Conservation (phyloP, 1,140 invertebrate species). For the Drosophila equinoxialis region DNA sequence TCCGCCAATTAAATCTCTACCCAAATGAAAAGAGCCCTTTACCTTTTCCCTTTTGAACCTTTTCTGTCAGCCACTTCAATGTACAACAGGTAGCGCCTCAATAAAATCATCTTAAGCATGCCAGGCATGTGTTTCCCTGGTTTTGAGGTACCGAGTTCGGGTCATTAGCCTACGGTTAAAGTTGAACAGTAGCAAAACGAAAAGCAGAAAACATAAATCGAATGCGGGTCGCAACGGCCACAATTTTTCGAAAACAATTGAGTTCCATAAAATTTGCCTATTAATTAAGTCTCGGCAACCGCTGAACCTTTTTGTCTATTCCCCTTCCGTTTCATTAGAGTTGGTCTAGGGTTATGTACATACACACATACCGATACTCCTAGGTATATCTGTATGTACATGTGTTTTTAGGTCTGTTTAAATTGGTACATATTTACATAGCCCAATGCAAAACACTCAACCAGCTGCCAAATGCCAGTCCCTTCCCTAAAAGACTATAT, state of each 20-base stretch:
- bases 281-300: conserved; percentile 18
- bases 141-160: background rate
- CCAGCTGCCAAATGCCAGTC: background rate
- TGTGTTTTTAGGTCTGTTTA: conserved; percentile 14
- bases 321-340: background rate
- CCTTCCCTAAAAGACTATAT: background rate
- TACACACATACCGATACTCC: no score
- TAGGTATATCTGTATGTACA: background rate
- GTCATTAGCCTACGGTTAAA: conserved; percentile 15
- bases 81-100: conserved; percentile 20
- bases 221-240: conserved; percentile 17
- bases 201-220: conserved; percentile 7
- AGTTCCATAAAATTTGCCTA: conserved; percentile 22
- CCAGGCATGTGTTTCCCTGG: conserved; percentile 12
- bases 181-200: conserved; percentile 12
- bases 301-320: conserved; percentile 2
- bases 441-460: conserved; percentile 15
- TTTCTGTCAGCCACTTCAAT: background rate
- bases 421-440: conserved; percentile 16
- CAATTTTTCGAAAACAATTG: conserved; percentile 13
- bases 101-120: conserved; percentile 21
- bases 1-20: conserved; percentile 19
- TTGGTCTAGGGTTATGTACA: no score
- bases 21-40: background rate
- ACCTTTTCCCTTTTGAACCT: background rate